Percentiles rank a stretch among this genome's conserved stretches.
These are phyloP conservation scores for Rhaphigaster nebulosa DNA, from an alignment of 2,888 invertebrate genomes.

Conservation along the genomic window DNA sequence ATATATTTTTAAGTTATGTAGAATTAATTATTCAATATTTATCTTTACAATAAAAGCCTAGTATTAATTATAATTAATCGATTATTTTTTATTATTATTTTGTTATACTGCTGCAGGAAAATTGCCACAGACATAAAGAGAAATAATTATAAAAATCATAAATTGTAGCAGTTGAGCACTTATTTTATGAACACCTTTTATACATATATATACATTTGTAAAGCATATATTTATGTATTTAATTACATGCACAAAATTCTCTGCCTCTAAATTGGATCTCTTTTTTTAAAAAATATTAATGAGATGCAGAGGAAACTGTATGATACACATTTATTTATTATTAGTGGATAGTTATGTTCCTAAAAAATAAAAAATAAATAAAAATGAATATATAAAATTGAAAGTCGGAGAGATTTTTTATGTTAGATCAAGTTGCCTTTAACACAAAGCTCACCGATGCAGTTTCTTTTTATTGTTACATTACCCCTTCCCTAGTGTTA, in stretches of 20 bases:
- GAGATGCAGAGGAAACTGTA: slow-evolving; percentile 51
- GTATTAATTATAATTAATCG: background rate
- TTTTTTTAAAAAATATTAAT: background rate
- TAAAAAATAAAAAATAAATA: slow-evolving; percentile 51
- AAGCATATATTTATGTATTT: slow-evolving; percentile 53
- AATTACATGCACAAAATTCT: slow-evolving; percentile 43
- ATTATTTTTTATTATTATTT: background rate
- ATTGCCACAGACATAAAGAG: background rate
- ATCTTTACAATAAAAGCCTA: background rate
- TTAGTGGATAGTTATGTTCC: slow-evolving; percentile 14
- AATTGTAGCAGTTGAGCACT: slow-evolving; percentile 36
- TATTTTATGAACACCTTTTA: slow-evolving; percentile 44
- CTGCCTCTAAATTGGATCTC: slow-evolving; percentile 40
- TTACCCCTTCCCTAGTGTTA: slow-evolving; percentile 53
- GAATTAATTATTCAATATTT: background rate
- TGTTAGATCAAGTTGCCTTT: slow-evolving; percentile 57
- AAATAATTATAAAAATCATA: background rate
- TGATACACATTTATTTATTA: slow-evolving; percentile 55
- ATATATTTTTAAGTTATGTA: background rate
- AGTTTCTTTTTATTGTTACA: slow-evolving; percentile 37
- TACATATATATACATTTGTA: slow-evolving; percentile 47
- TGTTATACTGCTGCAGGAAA: background rate
- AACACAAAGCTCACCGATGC: slow-evolving; percentile 50
- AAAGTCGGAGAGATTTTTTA: slow-evolving; percentile 25
- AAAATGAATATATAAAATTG: background rate